phyloP scores from a whole-genome alignment of 2,113 vertebrate genomes.

The Malurus elegans region DNA sequence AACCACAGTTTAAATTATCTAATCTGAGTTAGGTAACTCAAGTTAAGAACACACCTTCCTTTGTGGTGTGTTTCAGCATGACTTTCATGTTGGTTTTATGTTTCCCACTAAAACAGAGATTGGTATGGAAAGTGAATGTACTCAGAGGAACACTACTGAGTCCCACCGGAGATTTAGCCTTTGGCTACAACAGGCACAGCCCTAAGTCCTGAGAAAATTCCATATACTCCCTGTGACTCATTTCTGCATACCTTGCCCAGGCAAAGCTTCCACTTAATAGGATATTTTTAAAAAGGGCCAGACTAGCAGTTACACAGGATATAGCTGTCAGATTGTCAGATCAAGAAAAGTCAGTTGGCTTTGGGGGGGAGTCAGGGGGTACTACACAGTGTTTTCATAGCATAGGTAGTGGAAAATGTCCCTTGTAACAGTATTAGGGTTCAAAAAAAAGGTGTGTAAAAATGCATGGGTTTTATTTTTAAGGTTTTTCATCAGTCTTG shows the following conservation, averaged over 20 bases:
- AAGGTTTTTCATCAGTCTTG: background rate
- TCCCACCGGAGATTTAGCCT: conserved; percentile 35
- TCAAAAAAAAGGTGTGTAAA: background rate
- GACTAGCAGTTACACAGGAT: conserved; percentile 55
- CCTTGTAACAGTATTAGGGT: background rate
- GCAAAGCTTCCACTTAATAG: conserved; percentile 51
- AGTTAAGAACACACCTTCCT: conserved; percentile 39
- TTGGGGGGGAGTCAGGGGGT: background rate
- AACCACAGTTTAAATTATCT: conserved; percentile 10
- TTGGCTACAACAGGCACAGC: conserved; percentile 41
- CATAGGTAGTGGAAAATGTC: conserved; percentile 49
- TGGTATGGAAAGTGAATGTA: background rate
- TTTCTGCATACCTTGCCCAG: conserved; percentile 54
- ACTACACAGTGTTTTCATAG: background rate
- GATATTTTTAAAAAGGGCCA: conserved; percentile 36
- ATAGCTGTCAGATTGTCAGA: conserved; percentile 42
- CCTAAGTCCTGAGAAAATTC: conserved; percentile 59
- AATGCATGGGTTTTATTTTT: background rate
- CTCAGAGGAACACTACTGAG: background rate
- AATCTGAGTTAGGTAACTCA: background rate
- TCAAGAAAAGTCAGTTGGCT: conserved; percentile 29
- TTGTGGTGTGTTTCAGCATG: conserved; percentile 43
- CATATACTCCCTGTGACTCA: conserved; percentile 50
- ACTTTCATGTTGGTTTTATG: conserved; percentile 48
- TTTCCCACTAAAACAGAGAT: conserved; percentile 34